Base-by-base conservation (phyloP, 2,113 vertebrate genomes). In the Rhizomys pruinosus region DNA sequence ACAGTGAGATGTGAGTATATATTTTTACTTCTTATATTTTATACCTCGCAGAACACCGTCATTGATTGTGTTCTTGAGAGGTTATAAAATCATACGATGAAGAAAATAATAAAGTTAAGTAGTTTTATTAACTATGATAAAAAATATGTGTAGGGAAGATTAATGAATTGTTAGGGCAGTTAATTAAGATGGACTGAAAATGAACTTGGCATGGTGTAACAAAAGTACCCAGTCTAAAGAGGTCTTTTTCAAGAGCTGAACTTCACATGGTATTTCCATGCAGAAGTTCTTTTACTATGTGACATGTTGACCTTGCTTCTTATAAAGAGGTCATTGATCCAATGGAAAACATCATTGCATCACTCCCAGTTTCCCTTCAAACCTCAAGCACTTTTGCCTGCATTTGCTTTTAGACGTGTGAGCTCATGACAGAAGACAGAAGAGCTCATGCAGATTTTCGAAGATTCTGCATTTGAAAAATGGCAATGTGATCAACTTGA, bases 371-470 rank as follows among this genome's bases (percentile, higher is more conserved):
- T 25, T 0, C 13, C 7, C 64, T 59, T 92, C 61, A 89, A 94
- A 90, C 32, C 10, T 87, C 64, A 76, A 39, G 19, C 63, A 81
- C 12, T 29, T 64, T 79, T 19, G 80, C 34, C 37, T 81, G 12
- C 6, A 57, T 39, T 94, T 93, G 32, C 37, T 78, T 84, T 84
- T 44, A 91, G 3, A 90, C 20, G 2, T 93, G 1, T 71, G 39
- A 85, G 29, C 52, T 92, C n/a, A 44, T 69, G 59, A 84, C 55
- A 87, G 15, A 55, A 72, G 37, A 96, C 7, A 52, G 79, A 94
- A 59, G 61, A 82, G 20, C 4, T 90, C 39, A 71, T 57, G 27
- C 13, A 79, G 34, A 89, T 79, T 86, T 95, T 90, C 44, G 78
- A 29, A 71, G 57, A 39, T 80, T 91, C 42, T 57, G 0, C 69